Evolutionary conservation across 2,888 invertebrate species (phyloP), one percentile per base, ranked within the genome.

Genomic region (Agrochola litura): DNA sequence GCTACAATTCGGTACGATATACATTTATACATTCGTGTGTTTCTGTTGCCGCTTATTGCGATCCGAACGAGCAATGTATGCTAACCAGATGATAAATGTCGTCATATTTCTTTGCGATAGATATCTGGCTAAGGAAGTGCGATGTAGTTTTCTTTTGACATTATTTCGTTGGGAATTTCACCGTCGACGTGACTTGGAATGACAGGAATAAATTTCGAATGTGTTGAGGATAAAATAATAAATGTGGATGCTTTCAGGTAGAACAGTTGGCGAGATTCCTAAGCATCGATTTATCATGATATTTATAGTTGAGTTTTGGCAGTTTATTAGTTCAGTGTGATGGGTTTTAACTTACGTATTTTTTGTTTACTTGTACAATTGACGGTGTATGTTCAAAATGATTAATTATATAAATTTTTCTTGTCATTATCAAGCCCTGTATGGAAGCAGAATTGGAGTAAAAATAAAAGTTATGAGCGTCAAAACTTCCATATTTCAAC

Each of bases 41-140:
- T 58, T 69, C 77, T 66, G 73, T 79, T 74, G 65, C 65, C 63
- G 64, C 65, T 88, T 81, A 77, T 80, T 76, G 73, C 77, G 72
- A 76, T 71, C 66, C 52, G 77, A 86, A 77, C 80, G 66, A 77
- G 80, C 87, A 82, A 82, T 82, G 84, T 86, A 84, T 81, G 76
- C 73, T 78, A 78, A 81, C 82, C 66, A 60, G 37, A 82, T 87
- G 87, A 86, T 84, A 81, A 86, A 87, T 88, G 85, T 82, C 76
- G 79, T 64, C 73, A 82, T 86, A 84, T 84, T 81, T 88, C 77
- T 81, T 84, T 43, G 67, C 56, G 72, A 79, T 82, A 86, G 69
- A 61, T 81, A 86, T 87, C 80, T 75, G 75, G 61, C 60, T 84
- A 81, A 86, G 79, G 85, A 88, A 86, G 81, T 68, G 67, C 56